Conservation (phyloP, 2,888 invertebrate species). For the Byasa hedistus region DNA sequence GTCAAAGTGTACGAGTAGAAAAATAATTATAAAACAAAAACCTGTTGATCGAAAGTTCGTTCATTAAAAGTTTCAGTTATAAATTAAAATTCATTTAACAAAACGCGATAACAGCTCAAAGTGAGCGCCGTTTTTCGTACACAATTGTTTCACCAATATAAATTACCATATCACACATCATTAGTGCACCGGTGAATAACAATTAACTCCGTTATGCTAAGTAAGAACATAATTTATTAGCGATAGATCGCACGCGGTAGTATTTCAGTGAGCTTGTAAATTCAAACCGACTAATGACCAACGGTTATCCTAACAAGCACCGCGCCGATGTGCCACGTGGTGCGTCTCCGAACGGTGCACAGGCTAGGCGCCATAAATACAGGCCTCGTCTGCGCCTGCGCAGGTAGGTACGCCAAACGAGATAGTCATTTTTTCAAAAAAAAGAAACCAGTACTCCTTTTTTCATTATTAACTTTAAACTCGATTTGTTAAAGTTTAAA, state of each 20-base stretch:
- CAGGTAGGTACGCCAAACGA: constrained; percentile 79
- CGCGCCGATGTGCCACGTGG: constrained; percentile 66
- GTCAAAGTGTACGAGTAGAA: no score
- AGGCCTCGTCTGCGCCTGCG: constrained; percentile 73
- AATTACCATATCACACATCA: background rate
- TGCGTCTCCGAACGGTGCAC: constrained; percentile 56
- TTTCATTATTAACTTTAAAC: constrained; percentile 46
- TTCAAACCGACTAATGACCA: constrained; percentile 58
- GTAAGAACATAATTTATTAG: background rate
- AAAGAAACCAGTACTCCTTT: constrained; percentile 42
- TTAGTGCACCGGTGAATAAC: background rate
- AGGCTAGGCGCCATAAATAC: constrained; percentile 78
- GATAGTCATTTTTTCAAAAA: constrained; percentile 65
- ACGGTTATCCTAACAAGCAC: constrained; percentile 74
- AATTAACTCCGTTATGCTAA: background rate
- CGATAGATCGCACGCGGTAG: constrained; percentile 8
- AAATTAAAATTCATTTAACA: background rate
- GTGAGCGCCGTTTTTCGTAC: background rate
- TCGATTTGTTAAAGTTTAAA: constrained; percentile 36
- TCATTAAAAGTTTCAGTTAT: background rate
- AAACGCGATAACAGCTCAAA: background rate
- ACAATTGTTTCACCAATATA: background rate
- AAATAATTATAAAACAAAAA: no score
- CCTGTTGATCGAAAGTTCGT: no score
- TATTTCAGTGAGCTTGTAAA: constrained; percentile 41